Evolutionary conservation across 2,113 vertebrate species (phyloP).

Genomic region (Myanophis thanlyinensis): DNA sequence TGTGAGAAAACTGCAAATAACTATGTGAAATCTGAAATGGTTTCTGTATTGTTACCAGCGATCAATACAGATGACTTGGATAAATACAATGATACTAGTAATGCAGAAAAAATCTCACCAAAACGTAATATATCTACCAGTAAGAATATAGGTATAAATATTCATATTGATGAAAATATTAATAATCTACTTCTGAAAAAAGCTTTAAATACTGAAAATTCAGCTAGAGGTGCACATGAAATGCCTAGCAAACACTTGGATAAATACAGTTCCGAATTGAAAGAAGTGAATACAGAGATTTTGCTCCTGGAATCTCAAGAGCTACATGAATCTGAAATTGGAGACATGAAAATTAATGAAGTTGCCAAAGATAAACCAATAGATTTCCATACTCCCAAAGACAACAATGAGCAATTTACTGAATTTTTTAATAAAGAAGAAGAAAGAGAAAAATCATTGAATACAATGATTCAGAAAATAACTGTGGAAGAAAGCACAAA

Average conservation of each 20-base stretch:
- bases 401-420: conserved; percentile 15
- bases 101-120: conserved; percentile 35
- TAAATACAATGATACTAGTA: conserved; percentile 23
- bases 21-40: conserved; percentile 46
- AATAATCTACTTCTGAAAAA: background rate
- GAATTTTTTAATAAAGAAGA: conserved; percentile 48
- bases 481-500: conserved; percentile 60
- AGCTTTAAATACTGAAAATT: conserved; percentile 27
- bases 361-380: conserved; percentile 37
- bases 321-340: conserved; percentile 28
- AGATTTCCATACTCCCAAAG: conserved; percentile 27
- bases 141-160: conserved; percentile 19
- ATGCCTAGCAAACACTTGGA: conserved; percentile 10
- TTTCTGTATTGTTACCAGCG: conserved; percentile 30
- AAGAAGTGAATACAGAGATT: conserved; percentile 13
- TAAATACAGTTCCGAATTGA: conserved; percentile 16
- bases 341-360: conserved; percentile 24
- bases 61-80: conserved; percentile 43
- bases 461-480: conserved; percentile 55
- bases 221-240: conserved; percentile 6
- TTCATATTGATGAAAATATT: conserved; percentile 22
- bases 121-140: conserved; percentile 16
- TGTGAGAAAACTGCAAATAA: conserved; percentile 44
- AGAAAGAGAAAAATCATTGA: conserved; percentile 54
- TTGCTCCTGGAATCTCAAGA: conserved; percentile 28